phyloP scores from a whole-genome alignment of 64 coral and sea anemone species.

The Pocillopora verrucosa region DNA sequence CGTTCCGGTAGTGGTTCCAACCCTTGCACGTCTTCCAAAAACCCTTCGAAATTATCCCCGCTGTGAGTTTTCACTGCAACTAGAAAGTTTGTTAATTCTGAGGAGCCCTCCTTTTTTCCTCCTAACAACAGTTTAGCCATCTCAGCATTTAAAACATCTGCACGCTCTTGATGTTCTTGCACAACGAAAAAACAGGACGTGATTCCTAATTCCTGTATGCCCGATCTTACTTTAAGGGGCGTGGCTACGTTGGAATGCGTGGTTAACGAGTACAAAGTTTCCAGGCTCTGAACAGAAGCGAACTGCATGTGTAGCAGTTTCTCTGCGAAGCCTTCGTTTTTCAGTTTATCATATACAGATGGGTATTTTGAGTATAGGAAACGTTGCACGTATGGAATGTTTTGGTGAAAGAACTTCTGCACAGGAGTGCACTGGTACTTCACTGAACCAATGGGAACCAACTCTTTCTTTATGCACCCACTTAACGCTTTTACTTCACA shows the following conservation, averaged over 20 bases:
- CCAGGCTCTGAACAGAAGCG: conserved; percentile 54
- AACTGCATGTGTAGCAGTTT: conserved; percentile 59
- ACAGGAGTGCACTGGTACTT: conserved; percentile 46
- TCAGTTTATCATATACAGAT: conserved; percentile 36
- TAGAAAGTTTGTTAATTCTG: conserved; percentile 63
- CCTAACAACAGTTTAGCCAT: conserved; percentile 68
- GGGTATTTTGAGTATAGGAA: conserved; percentile 42
- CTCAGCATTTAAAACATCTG: conserved; percentile 58
- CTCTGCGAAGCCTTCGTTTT: conserved; percentile 24
- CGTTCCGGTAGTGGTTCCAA: conserved; percentile 51
- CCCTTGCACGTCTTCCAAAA: conserved; percentile 33
- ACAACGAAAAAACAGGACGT: conserved; percentile 54
- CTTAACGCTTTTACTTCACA: conserved; percentile 70
- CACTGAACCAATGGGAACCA: conserved; percentile 19
- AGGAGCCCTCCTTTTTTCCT: conserved; percentile 40
- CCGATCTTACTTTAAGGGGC: conserved; percentile 59
- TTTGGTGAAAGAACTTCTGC: conserved; percentile 60
- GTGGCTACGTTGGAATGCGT: background rate
- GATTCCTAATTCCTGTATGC: conserved; percentile 23
- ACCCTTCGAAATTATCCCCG: conserved; percentile 51
- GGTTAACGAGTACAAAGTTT: conserved; percentile 57
- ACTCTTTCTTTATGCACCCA: conserved; percentile 46
- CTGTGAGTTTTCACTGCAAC: conserved; percentile 8
- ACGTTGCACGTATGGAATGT: conserved; percentile 68
- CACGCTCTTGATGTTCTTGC: conserved; percentile 16